Conservation (phyloP, 2,888 invertebrate genomes). For the Nemotelus nigrinus region DNA sequence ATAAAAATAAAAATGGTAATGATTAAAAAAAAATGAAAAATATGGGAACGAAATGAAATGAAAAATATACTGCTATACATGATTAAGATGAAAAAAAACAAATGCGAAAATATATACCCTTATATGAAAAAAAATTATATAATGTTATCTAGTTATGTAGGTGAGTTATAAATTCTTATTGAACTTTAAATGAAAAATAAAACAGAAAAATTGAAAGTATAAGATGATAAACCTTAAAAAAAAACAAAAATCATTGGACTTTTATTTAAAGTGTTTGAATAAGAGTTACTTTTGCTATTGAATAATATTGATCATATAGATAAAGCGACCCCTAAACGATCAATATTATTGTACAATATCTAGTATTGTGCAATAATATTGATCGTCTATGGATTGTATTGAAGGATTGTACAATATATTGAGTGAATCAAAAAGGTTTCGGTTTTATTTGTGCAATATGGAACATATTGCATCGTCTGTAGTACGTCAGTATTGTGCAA, state of each 20-base stretch:
- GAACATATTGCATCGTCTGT: no score
- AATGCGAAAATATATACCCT: slow-evolving; percentile 53
- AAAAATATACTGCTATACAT: slow-evolving; percentile 53
- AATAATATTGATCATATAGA: no score
- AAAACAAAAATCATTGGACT: background rate
- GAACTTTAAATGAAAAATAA: slow-evolving; percentile 38
- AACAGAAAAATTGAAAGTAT: slow-evolving; percentile 32
- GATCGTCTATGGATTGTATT: no score
- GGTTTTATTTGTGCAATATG: no score
- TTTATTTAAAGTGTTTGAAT: background rate
- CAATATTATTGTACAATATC: no score
- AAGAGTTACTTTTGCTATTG: no score
- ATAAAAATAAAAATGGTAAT: background rate
- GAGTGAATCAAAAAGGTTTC: no score
- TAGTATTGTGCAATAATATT: no score
- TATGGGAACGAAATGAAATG: background rate
- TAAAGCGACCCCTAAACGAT: no score
- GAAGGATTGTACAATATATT: no score
- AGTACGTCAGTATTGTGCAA: no score
- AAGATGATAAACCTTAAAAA: slow-evolving; percentile 13
- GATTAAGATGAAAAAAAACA: slow-evolving; percentile 50
- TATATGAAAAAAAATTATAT: slow-evolving; percentile 54
- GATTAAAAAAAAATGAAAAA: slow-evolving; percentile 26
- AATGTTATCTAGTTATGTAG: slow-evolving; percentile 64
- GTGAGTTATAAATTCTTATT: slow-evolving; percentile 60